Conservation (phyloP, 2,888 invertebrate genomes). For the Xanthia togata region DNA sequence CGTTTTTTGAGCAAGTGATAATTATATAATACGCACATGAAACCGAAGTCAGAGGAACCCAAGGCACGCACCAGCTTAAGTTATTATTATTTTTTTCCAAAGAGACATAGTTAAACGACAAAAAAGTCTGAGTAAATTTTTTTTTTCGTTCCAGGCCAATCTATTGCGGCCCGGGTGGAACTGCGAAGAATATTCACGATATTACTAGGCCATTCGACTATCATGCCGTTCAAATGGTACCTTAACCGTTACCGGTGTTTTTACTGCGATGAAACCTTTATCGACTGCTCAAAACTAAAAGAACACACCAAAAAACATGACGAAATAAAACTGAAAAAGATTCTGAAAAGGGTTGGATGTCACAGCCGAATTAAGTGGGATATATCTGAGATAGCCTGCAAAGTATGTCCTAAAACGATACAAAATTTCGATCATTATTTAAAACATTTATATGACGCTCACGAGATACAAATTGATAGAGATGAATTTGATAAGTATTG, state of each 20-base stretch:
- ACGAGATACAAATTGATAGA: slow-evolving; percentile 64
- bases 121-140: slow-evolving; percentile 41
- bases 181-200: slow-evolving; percentile 47
- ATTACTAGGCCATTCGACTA: slow-evolving; percentile 67
- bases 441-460: slow-evolving; percentile 63
- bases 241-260: slow-evolving; percentile 70
- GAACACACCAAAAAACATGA: slow-evolving; percentile 32
- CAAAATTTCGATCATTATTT: slow-evolving; percentile 67
- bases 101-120: background rate
- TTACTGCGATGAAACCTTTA: slow-evolving; percentile 66
- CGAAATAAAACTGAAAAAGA: slow-evolving; percentile 21
- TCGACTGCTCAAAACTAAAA: slow-evolving; percentile 43
- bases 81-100: background rate
- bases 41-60: too few relatives aligned
- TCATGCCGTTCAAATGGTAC: slow-evolving; percentile 72
- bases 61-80: too few relatives aligned
- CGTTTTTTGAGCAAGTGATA: too few relatives aligned
- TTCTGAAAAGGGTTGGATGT: slow-evolving; percentile 40
- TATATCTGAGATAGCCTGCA: slow-evolving; percentile 74
- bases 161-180: slow-evolving; percentile 11
- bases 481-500: slow-evolving; percentile 59
- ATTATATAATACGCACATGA: too few relatives aligned
- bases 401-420: slow-evolving; percentile 68
- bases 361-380: slow-evolving; percentile 74
- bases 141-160: slow-evolving; percentile 44